Percentiles rank a stretch among this genome's conserved stretches.
Evolutionary conservation across 2,888 invertebrate genomes (phyloP).

Genomic region (Caenorhabditis sulstoni): DNA sequence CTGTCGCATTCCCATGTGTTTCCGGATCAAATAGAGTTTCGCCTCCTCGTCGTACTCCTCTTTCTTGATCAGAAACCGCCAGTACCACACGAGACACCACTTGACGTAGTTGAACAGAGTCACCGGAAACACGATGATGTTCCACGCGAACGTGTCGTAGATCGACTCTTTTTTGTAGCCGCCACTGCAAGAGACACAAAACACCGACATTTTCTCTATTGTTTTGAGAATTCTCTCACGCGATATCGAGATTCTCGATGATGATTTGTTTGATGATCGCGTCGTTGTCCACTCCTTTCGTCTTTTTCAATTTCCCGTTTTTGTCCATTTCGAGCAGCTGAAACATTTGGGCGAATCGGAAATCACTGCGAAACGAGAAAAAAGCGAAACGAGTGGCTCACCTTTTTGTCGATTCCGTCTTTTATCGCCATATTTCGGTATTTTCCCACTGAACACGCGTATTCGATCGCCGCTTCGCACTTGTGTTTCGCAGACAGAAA

Average conservation of each 20-base stretch:
- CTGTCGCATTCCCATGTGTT: slow-evolving; percentile 85
- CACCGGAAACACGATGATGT: slow-evolving; percentile 88
- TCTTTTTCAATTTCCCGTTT: slow-evolving; percentile 76
- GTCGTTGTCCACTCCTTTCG: slow-evolving; percentile 86
- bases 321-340: slow-evolving; percentile 74
- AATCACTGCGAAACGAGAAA: neutral
- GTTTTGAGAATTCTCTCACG: slow-evolving; percentile 75
- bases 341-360: slow-evolving; percentile 14
- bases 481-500: slow-evolving; percentile 83
- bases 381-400: neutral
- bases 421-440: slow-evolving; percentile 84
- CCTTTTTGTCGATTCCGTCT: slow-evolving; percentile 84
- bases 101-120: slow-evolving; percentile 85
- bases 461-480: slow-evolving; percentile 89
- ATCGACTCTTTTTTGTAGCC: slow-evolving; percentile 91
- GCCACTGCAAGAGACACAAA: slow-evolving; percentile 86
- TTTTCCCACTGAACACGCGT: slow-evolving; percentile 81
- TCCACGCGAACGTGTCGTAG: slow-evolving; percentile 89
- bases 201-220: no score
- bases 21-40: slow-evolving; percentile 89
- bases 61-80: slow-evolving; percentile 87
- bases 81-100: slow-evolving; percentile 85
- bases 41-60: slow-evolving; percentile 89
- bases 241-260: slow-evolving; percentile 93
- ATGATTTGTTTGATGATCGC: slow-evolving; percentile 88